A percentile compares a stretch with the other conserved stretches of the same genome.
These are phyloP conservation scores for Stenopsyche tienmushanensis DNA, from an alignment of 1,140 invertebrate species.

Conservation along the genomic window DNA sequence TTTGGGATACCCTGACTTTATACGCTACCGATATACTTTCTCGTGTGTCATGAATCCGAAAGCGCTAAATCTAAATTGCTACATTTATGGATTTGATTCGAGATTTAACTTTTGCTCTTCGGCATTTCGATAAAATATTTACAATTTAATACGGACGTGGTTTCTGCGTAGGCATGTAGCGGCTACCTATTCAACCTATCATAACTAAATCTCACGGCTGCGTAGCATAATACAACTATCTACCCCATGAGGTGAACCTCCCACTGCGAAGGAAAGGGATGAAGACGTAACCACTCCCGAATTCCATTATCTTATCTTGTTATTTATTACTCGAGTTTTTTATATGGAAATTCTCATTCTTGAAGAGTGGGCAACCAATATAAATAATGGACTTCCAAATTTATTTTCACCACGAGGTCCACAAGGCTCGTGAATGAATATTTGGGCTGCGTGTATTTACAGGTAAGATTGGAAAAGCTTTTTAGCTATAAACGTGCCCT, in stretches of 20 bases:
- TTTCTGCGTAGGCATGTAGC: not conserved
- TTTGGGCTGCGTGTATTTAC: too few species aligned
- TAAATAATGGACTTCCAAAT: too few species aligned
- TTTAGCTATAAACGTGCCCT: too few species aligned
- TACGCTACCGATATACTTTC: slow-evolving; percentile 10
- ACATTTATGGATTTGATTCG: not conserved
- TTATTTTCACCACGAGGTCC: too few species aligned
- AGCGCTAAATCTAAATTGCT: slow-evolving; percentile 12
- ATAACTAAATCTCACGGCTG: not conserved
- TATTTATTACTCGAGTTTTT: slow-evolving; percentile 25
- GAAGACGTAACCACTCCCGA: slow-evolving; percentile 29
- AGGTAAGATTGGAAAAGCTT: too few species aligned
- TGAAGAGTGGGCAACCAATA: too few species aligned
- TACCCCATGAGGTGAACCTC: slow-evolving; percentile 22
- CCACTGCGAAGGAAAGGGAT: slow-evolving; percentile 30
- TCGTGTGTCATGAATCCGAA: slow-evolving; percentile 10
- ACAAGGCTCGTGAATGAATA: too few species aligned
- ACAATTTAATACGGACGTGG: not conserved
- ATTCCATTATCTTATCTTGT: slow-evolving; percentile 31
- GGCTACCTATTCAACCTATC: too few species aligned
- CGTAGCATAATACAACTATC: slow-evolving; percentile 6
- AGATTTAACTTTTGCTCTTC: not conserved
- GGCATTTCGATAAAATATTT: not conserved
- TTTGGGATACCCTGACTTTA: slow-evolving; percentile 26
- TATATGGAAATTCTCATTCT: slow-evolving; percentile 20